Base-by-base conservation (phyloP, 2,113 vertebrate genomes). In the Plestiodon gilberti region DNA sequence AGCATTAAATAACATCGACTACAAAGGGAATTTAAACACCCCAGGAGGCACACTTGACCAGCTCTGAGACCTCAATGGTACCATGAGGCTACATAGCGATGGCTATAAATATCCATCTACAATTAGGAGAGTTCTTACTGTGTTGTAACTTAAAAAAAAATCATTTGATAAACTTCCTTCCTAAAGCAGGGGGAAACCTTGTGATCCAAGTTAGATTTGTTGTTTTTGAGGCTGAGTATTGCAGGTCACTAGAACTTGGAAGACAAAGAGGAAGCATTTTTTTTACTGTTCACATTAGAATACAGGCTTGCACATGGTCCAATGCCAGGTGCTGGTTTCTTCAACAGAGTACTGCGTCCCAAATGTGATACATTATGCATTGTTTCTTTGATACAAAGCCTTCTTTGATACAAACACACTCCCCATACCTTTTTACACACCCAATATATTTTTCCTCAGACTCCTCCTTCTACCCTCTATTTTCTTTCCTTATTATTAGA, bases 1-100 rank as follows among this genome's bases (percentile, higher is more conserved):
- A 81, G 70, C 85, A 89, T 93, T 88, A 78, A 93, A 90, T 94
- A 92, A 91, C 74, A 76, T 83, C 93, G 79, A 82, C 84, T 86
- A 89, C 71, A 90, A 61, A 86, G 73, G 79, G 89, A 94, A 89
- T 23, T 88, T 87, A 91, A 87, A 35, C 84, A 90, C 65, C 89
- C 86, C 70, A 86, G 40, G 77, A 80, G 55, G 38, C 6, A 11
- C 23, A 70, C 35, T 71, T 61, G 76, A 69, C 35, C 76, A 61
- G 10, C 43, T 85, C 52, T 30, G 35, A 71, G 77, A 59, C n/a
- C 30, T 80, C 69, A 15, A 3, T 17, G 28, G 79, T 80, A 40
- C 30, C 67, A 86, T n/a, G 67, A 80, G 77, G 40, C 70, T 48
- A 67, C 84, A 80, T 43, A 61, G n/a, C 20, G 30, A 48, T 61